Evolutionary conservation across 2,888 invertebrate species (phyloP), one percentile per base, ranked within the genome.

Genomic region (Scaptomyza tumidula): DNA sequence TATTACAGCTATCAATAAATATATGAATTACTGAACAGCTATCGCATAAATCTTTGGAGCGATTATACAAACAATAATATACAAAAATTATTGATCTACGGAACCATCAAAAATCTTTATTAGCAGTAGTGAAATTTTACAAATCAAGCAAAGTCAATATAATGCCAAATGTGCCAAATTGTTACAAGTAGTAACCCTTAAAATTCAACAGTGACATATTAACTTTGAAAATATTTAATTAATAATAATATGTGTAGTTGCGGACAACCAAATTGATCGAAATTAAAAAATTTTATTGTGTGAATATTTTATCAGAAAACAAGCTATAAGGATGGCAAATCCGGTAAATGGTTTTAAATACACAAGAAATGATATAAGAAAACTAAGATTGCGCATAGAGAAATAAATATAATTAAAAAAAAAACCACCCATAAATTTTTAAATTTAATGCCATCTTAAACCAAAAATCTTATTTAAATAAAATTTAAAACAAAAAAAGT

Each of bases 1-100:
- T 76, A 64, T 75, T 75, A 61, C 75, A 75, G 75, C 72, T 69
- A 49, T 5, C 73, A 61, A 53, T 43, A 50, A 55, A 59, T 39
- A 60, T 39, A 31, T 46, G 37, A 35, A 56, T 35, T 9, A 27
- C 19, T 56, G 35, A 56, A 6, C 59, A 49, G 52, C 50, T 29
- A 65, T 52, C 50, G 45, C 39, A 64, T 29, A 31, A 45, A 59
- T 49, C 55, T 50, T 52, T 53, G 75, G 66, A 62, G 46, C 55
- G 52, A 58, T 46, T 64, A 31, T 35, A 46, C 59, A 48, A 39
- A 54, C 53, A 44, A 39, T 55, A 16, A 52, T 35, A 49, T 52
- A 41, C 46, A 14, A 27, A 49, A 48, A 43, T 57, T 56, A 27
- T 70, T 61, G 52, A 61, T 59, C 24, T 43, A 39, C 54, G 71